Evolutionary conservation across 1,140 invertebrate genomes (phyloP).

Genomic region (Musca domestica): DNA sequence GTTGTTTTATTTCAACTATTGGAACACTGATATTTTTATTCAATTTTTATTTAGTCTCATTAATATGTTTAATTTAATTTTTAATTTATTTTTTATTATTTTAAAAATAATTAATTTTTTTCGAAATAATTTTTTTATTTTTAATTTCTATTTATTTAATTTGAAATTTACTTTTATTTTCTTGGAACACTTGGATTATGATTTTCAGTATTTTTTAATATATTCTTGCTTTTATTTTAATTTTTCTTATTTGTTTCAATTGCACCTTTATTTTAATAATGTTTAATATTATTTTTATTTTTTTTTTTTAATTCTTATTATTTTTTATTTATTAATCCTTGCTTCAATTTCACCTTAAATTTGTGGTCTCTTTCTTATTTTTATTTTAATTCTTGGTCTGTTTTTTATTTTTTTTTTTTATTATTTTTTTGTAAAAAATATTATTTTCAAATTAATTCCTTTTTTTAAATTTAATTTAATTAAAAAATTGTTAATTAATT

Average conservation of each 20-base stretch:
- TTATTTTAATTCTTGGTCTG: no score
- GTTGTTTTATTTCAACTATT: background rate
- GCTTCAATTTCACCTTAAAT: no score
- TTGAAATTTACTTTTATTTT: background rate
- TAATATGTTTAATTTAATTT: background rate
- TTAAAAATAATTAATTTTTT: background rate
- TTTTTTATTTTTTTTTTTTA: no score
- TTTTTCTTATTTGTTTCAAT: slow-evolving; percentile 1
- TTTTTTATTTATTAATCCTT: no score
- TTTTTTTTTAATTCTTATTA: background rate
- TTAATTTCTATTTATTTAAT: background rate
- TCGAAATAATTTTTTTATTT: background rate
- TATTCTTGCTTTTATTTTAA: background rate
- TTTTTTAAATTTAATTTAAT: no score
- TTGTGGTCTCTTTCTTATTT: no score
- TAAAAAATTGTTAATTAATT: no score
- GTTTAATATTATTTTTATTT: background rate
- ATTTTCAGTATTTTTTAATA: slow-evolving; percentile 6
- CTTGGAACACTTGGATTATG: background rate
- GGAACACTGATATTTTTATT: background rate
- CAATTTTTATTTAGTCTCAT: background rate
- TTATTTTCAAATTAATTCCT: no score
- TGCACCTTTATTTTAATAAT: background rate
- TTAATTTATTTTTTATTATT: background rate
- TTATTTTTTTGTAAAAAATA: no score